Evolutionary conservation across 2,797 vertebrate species (phyloP).

Genomic region (Premnoplex brunnescens): DNA sequence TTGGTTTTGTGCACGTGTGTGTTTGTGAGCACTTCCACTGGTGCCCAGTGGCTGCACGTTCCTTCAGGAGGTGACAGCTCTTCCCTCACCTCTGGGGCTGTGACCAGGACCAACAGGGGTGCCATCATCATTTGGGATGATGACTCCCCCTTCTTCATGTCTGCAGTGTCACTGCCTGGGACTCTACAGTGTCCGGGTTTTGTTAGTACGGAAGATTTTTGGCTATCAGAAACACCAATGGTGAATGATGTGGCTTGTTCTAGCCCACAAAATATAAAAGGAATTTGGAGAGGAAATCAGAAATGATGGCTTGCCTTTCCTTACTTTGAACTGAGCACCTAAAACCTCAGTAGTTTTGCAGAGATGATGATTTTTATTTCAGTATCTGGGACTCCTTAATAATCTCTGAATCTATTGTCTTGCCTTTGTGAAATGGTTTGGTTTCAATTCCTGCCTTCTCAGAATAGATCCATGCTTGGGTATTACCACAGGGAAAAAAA

Average conservation of each 20-base stretch:
- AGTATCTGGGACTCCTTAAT: neutral
- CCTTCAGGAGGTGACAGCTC: neutral
- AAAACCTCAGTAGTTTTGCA: neutral
- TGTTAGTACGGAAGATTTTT: neutral
- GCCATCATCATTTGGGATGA: neutral
- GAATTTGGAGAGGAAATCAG: slow-evolving; percentile 44
- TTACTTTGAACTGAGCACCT: neutral
- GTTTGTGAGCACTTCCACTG: neutral
- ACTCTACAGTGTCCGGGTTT: neutral
- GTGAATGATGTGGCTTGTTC: neutral
- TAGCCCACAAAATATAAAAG: slow-evolving; percentile 38
- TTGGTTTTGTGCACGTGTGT: neutral
- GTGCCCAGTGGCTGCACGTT: neutral
- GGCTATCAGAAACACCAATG: neutral
- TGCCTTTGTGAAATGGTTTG: neutral
- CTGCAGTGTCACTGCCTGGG: neutral
- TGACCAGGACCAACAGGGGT: neutral
- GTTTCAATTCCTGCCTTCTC: slow-evolving; percentile 5
- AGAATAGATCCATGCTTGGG: slow-evolving; percentile 18
- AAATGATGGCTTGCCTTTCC: slow-evolving; percentile 7
- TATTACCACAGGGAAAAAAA: neutral
- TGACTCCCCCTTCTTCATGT: accelerated
- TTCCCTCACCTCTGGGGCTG: neutral
- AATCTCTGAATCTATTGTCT: slow-evolving; percentile 5
- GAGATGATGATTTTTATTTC: slow-evolving; percentile 33